These are phyloP conservation scores for Mesodorylaimus sp. DNA, from an alignment of 2,888 invertebrate genomes.

Conservation along the genomic window DNA sequence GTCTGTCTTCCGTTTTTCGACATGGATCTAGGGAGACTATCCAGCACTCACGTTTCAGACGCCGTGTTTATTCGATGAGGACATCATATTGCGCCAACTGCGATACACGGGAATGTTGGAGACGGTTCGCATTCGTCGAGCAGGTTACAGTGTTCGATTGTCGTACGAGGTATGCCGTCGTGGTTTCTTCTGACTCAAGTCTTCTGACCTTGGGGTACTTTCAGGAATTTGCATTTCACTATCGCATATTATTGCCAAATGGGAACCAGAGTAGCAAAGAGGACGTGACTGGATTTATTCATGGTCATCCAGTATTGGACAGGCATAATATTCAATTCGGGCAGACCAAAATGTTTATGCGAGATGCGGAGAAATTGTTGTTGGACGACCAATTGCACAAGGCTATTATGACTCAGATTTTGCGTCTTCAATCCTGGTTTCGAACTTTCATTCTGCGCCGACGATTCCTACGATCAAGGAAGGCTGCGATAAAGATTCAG, in stretches of 20 bases:
- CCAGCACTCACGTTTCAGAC: slow-evolving; percentile 36
- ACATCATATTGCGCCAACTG: slow-evolving; percentile 69
- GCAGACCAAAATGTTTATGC: slow-evolving; percentile 66
- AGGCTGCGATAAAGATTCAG: slow-evolving; percentile 55
- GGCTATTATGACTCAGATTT: slow-evolving; percentile 77
- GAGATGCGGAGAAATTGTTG: slow-evolving; percentile 79
- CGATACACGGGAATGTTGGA: slow-evolving; percentile 92
- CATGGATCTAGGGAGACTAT: background rate
- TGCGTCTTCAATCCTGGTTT: slow-evolving; percentile 77
- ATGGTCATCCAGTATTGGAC: slow-evolving; percentile 56
- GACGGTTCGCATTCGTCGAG: slow-evolving; percentile 78
- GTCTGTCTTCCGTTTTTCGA: no score
- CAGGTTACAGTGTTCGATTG: slow-evolving; percentile 79
- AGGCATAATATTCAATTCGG: slow-evolving; percentile 75
- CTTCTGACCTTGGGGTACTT: slow-evolving; percentile 10
- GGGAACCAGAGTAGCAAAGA: slow-evolving; percentile 56
- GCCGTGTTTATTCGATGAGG: slow-evolving; percentile 76
- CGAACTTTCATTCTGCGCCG: slow-evolving; percentile 57
- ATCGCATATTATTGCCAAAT: slow-evolving; percentile 69
- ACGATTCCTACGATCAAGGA: slow-evolving; percentile 52
- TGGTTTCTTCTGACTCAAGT: background rate
- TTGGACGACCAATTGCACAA: slow-evolving; percentile 76
- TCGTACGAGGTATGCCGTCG: slow-evolving; percentile 49
- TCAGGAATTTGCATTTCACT: slow-evolving; percentile 68
- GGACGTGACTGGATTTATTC: slow-evolving; percentile 65